A percentile compares a stretch with the other conserved stretches of the same genome.
Evolutionary conservation across 2,888 invertebrate genomes (phyloP).

Genomic region (Cephus rjabovi): DNA sequence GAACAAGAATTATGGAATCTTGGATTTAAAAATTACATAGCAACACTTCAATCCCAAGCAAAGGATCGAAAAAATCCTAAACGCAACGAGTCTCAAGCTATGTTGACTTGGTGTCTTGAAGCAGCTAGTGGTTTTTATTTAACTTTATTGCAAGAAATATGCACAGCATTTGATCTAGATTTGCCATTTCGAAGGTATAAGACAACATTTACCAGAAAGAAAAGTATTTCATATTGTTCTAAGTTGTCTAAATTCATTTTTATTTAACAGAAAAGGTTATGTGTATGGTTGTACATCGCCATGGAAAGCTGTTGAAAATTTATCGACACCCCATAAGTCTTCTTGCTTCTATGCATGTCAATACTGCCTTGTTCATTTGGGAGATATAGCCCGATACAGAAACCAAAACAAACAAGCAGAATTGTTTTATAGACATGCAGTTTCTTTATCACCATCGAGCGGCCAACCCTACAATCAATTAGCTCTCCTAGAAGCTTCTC

Average conservation of each 20-base stretch:
- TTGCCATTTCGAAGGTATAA: conserved; percentile 76
- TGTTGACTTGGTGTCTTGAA: conserved; percentile 84
- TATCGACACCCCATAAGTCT: conserved; percentile 71
- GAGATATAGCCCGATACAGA: conserved; percentile 87
- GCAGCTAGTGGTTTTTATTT: conserved; percentile 89
- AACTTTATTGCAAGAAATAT: conserved; percentile 83
- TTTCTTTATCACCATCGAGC: conserved; percentile 78
- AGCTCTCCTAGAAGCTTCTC: conserved; percentile 83
- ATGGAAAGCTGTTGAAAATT: conserved; percentile 63
- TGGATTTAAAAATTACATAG: conserved; percentile 90
- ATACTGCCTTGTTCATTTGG: conserved; percentile 89
- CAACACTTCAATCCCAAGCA: conserved; percentile 79
- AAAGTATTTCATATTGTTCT: background rate
- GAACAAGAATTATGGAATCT: conserved; percentile 92
- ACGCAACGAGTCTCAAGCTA: conserved; percentile 80
- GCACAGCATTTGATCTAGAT: conserved; percentile 83
- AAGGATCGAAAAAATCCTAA: conserved; percentile 86
- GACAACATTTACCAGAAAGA: background rate
- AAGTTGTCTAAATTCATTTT: conserved; percentile 9
- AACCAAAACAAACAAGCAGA: conserved; percentile 86
- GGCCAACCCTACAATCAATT: conserved; percentile 94
- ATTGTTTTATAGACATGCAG: conserved; percentile 85
- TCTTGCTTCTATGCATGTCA: conserved; percentile 89
- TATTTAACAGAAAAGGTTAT: conserved; percentile 62
- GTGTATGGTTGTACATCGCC: conserved; percentile 66